Evolutionary conservation across 2,113 vertebrate genomes (phyloP), one percentile per base, ranked within the genome.

Genomic region (Nothocercus julius): DNA sequence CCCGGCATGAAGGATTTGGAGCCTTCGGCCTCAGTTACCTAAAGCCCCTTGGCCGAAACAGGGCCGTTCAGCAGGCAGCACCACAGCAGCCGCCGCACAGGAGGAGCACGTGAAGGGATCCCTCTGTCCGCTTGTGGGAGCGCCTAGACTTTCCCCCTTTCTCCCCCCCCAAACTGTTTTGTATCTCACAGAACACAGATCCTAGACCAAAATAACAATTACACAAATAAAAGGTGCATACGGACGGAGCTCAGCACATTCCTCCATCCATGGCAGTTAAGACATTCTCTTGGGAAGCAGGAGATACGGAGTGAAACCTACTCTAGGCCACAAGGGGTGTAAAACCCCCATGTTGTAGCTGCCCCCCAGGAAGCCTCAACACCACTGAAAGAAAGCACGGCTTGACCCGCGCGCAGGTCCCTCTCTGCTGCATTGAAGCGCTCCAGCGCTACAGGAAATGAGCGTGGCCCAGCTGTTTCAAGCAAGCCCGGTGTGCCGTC

Each of bases 61-160:
- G 14, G 17, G n/a, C 21, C 0, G 0, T 67, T 5, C 7, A 0
- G 1, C 27, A 72, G 11, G 0, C n/a, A 73, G 36, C 47, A 11
- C 7, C 47, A 10, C 21, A 7, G 47, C 27, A 28, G 59, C 36
- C 15, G 19, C 28, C 8, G 20, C 6, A 28, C 5, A 4, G 30
- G n/a, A 42, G 75, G 30, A 56, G 40, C 5, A 45, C 22, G 40
- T 51, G 32, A 42, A 62, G 62, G 51, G 36, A 73, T n/a, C n/a
- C n/a, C 34, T 69, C 75, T 53, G 38, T 16, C 54, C 49, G 25
- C 61, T 22, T 77, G 28, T 77, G 42, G 21, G 36, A 90, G 15
- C 32, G 49, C 21, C 61, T 67, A 18, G 32, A 73, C 36, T 34
- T 45, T 34, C 58, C 9, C 3, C 5, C 62, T 62, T 38, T 9